A percentile compares a stretch with the other conserved stretches of the same genome.
phyloP scores from a whole-genome alignment of 1,140 invertebrate species.

The Meloidogyne floridensis region DNA sequence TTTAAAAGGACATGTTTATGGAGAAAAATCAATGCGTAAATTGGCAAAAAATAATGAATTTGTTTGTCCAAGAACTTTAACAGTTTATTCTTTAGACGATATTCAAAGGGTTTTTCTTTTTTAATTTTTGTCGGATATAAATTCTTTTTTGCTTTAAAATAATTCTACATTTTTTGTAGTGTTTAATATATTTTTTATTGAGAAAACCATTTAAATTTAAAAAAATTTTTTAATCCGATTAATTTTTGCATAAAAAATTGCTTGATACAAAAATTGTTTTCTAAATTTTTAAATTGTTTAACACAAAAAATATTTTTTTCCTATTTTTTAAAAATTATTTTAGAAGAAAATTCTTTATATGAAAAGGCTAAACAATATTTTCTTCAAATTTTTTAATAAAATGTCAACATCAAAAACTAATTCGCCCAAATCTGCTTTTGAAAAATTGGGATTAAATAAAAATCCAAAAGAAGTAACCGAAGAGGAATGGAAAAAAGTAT shows the following conservation, averaged over 20 bases:
- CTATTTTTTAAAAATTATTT: no score
- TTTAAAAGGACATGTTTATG: slow-evolving; percentile 36
- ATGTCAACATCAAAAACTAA: not conserved
- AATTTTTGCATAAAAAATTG: no score
- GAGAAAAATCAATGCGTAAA: slow-evolving; percentile 42
- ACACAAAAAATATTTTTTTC: no score
- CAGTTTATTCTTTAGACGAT: slow-evolving; percentile 28
- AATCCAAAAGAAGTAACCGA: slow-evolving; percentile 52
- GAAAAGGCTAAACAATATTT: not conserved
- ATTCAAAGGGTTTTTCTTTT: slow-evolving; percentile 27
- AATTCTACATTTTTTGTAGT: no score
- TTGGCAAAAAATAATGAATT: slow-evolving; percentile 37
- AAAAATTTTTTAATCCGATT: no score
- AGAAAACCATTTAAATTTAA: no score
- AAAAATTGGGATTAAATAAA: slow-evolving; percentile 11
- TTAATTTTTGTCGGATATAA: not conserved
- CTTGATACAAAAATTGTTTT: no score
- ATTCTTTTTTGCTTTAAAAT: no score
- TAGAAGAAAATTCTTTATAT: no score
- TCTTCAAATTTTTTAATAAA: not conserved
- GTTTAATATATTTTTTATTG: no score
- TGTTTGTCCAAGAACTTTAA: slow-evolving; percentile 33
- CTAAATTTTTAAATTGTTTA: no score
- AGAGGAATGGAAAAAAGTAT: slow-evolving; percentile 79
- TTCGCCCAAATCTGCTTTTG: slow-evolving; percentile 16